Conservation (phyloP, 2,888 invertebrate species). For the Amiota communis region DNA sequence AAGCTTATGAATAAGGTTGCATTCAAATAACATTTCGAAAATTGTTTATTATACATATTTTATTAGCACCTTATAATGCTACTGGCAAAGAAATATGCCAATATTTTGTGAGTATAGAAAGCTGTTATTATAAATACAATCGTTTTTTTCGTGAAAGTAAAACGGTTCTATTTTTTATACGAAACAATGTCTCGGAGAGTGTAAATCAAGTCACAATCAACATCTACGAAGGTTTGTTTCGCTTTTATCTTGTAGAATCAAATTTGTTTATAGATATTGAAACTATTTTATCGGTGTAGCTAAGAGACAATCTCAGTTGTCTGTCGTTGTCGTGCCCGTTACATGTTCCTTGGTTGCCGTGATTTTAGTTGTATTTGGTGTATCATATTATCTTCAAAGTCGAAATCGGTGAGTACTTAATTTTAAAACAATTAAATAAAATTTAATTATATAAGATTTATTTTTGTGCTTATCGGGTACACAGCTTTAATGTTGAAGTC, state of each 20-base stretch:
- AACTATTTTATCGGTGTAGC: slow-evolving; percentile 75
- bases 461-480: slow-evolving; percentile 43
- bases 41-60: background rate
- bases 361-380: slow-evolving; percentile 88
- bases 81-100: slow-evolving; percentile 86
- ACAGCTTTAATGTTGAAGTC: slow-evolving; percentile 86
- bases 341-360: slow-evolving; percentile 86
- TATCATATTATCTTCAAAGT: slow-evolving; percentile 89
- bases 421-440: background rate
- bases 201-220: slow-evolving; percentile 83
- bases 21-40: background rate
- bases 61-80: slow-evolving; percentile 75
- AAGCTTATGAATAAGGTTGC: slow-evolving; percentile 31
- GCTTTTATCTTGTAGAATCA: background rate
- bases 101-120: slow-evolving; percentile 68
- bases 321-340: slow-evolving; percentile 91
- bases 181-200: slow-evolving; percentile 82
- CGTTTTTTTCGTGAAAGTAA: slow-evolving; percentile 83
- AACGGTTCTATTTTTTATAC: slow-evolving; percentile 84
- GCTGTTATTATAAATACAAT: slow-evolving; percentile 76
- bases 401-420: slow-evolving; percentile 78
- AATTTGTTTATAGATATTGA: background rate
- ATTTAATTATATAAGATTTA: too few species aligned
- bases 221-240: slow-evolving; percentile 84
- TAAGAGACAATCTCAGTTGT: slow-evolving; percentile 85